phyloP scores from a whole-genome alignment of 2,797 vertebrate species.

The Syndactyla subalaris region DNA sequence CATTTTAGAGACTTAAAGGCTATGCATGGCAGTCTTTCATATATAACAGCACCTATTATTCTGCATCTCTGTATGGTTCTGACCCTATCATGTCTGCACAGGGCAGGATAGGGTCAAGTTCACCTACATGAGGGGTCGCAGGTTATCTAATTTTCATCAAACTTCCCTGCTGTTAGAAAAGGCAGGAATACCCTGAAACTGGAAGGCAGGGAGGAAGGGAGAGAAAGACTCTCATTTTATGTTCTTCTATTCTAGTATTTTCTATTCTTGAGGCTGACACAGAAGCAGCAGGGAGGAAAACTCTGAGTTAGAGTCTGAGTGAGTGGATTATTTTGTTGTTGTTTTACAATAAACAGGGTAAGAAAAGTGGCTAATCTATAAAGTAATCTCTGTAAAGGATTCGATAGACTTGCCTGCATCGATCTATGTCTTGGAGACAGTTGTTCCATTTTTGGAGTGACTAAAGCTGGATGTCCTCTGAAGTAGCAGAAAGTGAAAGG shows the following conservation, averaged over 20 bases:
- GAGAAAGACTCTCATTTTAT: background rate
- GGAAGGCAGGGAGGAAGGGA: background rate
- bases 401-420: background rate
- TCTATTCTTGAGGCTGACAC: background rate
- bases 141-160: background rate
- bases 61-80: background rate
- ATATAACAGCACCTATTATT: background rate
- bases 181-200: background rate
- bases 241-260: background rate
- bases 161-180: background rate
- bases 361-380: background rate
- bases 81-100: background rate
- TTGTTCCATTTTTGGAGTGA: background rate
- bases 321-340: background rate
- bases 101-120: background rate
- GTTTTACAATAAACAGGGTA: background rate
- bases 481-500: background rate
- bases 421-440: background rate
- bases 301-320: background rate
- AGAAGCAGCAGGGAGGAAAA: background rate
- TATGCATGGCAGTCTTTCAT: background rate
- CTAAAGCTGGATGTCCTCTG: background rate
- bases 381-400: background rate
- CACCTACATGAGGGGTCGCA: rapidly evolving
- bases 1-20: background rate